Conservation (phyloP, 1,140 invertebrate genomes). For the Papilio xuthus region DNA sequence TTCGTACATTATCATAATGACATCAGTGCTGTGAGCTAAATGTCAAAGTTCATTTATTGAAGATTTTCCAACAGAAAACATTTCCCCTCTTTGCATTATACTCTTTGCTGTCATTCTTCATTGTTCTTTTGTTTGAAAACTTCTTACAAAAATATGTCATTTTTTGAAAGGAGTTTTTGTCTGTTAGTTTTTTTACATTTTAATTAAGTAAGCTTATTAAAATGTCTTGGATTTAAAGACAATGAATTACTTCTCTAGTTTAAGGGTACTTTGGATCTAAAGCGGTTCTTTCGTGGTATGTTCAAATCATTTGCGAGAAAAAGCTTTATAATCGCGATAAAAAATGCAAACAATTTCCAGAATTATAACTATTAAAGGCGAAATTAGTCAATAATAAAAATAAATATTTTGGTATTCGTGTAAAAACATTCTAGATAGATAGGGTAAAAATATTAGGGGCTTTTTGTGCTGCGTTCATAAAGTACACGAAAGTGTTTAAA, state of each 20-base stretch:
- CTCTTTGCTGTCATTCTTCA: slow-evolving; percentile 4
- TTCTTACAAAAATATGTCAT: slow-evolving; percentile 7
- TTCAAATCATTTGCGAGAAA: not conserved
- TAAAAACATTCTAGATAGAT: too few relatives aligned
- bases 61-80: slow-evolving; percentile 22
- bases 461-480: not conserved
- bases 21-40: not conserved
- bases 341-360: too few relatives aligned
- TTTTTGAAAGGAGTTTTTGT: not conserved
- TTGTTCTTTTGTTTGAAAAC: slow-evolving; percentile 28
- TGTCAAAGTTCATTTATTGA: slow-evolving; percentile 23
- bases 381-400: too few relatives aligned
- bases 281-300: not conserved
- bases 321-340: too few relatives aligned
- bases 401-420: too few relatives aligned
- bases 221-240: too few relatives aligned
- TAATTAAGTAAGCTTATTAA: not conserved
- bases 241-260: too few relatives aligned
- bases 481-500: not conserved
- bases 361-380: too few relatives aligned
- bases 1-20: slow-evolving; percentile 16
- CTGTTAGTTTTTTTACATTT: too few relatives aligned
- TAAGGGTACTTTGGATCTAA: too few relatives aligned
- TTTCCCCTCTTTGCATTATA: not conserved
- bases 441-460: too few relatives aligned